Percentiles rank a stretch among this genome's conserved stretches.
These are phyloP conservation scores for Etheostoma cragini DNA, from an alignment of 2,113 vertebrate genomes.

Conservation along the genomic window DNA sequence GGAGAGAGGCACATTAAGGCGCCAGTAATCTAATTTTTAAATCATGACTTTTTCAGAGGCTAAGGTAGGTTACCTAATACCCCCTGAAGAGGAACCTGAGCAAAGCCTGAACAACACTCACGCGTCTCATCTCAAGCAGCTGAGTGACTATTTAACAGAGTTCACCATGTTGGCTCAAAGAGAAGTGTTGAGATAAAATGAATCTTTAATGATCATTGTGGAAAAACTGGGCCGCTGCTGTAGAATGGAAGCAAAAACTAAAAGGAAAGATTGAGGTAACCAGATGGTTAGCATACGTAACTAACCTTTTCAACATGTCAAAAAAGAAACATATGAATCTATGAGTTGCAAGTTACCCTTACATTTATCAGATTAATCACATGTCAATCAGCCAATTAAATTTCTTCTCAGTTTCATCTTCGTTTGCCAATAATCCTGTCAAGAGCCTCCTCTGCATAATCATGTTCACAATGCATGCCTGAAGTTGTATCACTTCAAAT, in stretches of 20 bases:
- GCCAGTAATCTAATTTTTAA: conserved; percentile 19
- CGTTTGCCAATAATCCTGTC: not conserved
- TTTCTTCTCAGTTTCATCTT: not conserved
- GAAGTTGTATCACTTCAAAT: not conserved
- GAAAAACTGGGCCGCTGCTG: conserved; percentile 31
- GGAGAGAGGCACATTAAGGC: conserved; percentile 15
- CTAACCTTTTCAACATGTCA: not conserved
- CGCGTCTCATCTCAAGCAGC: conserved; percentile 27
- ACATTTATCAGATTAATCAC: not conserved
- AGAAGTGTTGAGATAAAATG: conserved; percentile 52
- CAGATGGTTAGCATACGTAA: not conserved
- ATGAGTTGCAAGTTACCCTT: not conserved
- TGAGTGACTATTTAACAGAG: conserved; percentile 66
- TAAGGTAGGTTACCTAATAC: conserved; percentile 39
- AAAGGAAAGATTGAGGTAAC: not conserved
- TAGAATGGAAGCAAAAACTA: not conserved
- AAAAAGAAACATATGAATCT: not conserved
- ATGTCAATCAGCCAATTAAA: not conserved
- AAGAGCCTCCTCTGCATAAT: not conserved
- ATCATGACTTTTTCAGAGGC: conserved; percentile 13
- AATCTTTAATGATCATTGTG: conserved; percentile 63
- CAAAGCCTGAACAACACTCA: conserved; percentile 14
- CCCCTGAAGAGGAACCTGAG: conserved; percentile 37
- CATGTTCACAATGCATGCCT: not conserved
- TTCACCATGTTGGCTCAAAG: conserved; percentile 33